Conservation (phyloP, 2,797 vertebrate species). For the Ptychobarbus kaznakovi region DNA sequence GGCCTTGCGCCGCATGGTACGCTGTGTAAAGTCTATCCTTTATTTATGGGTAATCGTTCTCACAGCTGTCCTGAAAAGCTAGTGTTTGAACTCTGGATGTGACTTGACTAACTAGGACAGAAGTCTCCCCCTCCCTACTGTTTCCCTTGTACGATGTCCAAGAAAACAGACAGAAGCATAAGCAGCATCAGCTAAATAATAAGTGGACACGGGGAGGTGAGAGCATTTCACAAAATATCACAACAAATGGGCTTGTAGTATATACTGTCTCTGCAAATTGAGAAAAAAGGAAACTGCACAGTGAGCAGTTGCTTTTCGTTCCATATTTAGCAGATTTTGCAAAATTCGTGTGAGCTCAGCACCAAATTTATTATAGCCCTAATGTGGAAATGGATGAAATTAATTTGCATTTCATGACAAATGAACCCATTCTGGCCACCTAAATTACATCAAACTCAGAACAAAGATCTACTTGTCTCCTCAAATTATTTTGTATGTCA, state of each 20-base stretch:
- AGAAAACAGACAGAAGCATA: constrained; percentile 36
- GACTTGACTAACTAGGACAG: constrained; percentile 54
- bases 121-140: constrained; percentile 44
- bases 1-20: constrained; percentile 68
- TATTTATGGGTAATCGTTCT: constrained; percentile 63
- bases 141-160: constrained; percentile 36
- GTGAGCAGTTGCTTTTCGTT: constrained; percentile 41
- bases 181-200: constrained; percentile 40
- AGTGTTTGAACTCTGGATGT: constrained; percentile 43
- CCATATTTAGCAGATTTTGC: constrained; percentile 20
- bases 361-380: constrained; percentile 21
- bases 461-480: constrained; percentile 7
- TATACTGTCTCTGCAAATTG: constrained; percentile 30
- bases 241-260: constrained; percentile 17
- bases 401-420: constrained; percentile 28
- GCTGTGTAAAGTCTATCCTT: constrained; percentile 69
- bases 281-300: constrained; percentile 4
- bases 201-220: not conserved
- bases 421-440: constrained; percentile 2
- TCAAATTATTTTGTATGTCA: not conserved
- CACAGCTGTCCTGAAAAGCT: constrained; percentile 45
- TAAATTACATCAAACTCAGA: constrained; percentile 7
- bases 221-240: constrained; percentile 20
- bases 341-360: constrained; percentile 27
- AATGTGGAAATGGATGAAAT: constrained; percentile 5